Conservation (phyloP, 2,888 invertebrate genomes). For the Anorthoa munda region DNA sequence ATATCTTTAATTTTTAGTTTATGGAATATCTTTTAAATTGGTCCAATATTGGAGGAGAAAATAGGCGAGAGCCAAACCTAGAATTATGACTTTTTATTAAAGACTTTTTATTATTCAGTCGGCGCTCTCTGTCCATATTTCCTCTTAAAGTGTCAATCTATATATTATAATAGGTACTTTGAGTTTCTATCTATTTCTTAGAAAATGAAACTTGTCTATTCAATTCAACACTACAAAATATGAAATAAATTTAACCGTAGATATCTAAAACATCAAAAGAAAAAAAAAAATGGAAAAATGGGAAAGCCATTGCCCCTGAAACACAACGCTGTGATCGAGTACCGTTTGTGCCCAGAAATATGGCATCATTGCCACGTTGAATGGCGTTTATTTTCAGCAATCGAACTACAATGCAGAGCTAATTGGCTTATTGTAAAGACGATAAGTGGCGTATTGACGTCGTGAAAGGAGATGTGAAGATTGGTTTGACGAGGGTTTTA, state of each 20-base stretch:
- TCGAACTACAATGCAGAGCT: slow-evolving; percentile 49
- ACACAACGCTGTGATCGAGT: neutral
- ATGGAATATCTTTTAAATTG: no score
- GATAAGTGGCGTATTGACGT: slow-evolving; percentile 26
- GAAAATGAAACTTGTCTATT: no score
- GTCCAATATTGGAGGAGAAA: no score
- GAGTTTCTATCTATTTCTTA: no score
- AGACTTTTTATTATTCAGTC: no score
- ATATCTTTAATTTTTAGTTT: no score
- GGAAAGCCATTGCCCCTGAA: neutral
- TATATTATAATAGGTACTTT: no score
- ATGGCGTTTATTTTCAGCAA: slow-evolving; percentile 20
- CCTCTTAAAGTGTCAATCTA: no score
- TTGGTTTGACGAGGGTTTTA: slow-evolving; percentile 16
- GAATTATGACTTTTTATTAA: no score
- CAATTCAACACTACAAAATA: no score
- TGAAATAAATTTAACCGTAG: neutral
- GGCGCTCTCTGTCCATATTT: no score
- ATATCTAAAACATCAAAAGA: neutral
- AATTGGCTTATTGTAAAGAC: slow-evolving; percentile 44
- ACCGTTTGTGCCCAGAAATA: neutral
- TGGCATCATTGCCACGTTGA: neutral
- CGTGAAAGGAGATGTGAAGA: slow-evolving; percentile 19
- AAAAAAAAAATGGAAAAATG: neutral
- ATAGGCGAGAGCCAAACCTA: no score